Conservation (phyloP, 1,140 invertebrate species). For the Helicoverpa zea region DNA sequence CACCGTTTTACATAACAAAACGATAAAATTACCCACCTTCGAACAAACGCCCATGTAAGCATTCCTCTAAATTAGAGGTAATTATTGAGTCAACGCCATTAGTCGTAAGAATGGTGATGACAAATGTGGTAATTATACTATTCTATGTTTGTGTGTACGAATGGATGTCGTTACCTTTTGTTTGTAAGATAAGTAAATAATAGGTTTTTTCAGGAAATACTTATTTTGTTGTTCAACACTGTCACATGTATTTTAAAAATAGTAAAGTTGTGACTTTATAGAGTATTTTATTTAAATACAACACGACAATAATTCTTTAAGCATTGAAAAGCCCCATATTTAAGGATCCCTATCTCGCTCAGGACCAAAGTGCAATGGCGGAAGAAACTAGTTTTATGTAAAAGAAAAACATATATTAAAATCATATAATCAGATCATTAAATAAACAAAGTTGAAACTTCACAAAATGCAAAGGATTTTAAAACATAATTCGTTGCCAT, state of each 20-base stretch:
- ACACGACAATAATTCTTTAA: too few species aligned
- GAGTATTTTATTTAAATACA: too few species aligned
- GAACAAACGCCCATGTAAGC: not conserved
- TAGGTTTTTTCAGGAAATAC: slow-evolving; percentile 6
- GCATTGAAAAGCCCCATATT: too few species aligned
- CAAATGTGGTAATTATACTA: not conserved
- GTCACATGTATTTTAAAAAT: too few species aligned
- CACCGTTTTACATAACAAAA: not conserved
- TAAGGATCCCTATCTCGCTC: too few species aligned
- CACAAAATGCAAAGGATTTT: not conserved
- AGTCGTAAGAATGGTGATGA: not conserved
- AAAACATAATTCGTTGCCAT: not conserved
- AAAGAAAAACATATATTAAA: not conserved
- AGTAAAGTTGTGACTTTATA: too few species aligned
- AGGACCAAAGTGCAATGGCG: too few species aligned
- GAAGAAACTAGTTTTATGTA: too few species aligned
- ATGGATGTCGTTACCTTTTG: not conserved
- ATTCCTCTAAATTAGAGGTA: not conserved
- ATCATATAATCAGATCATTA: not conserved
- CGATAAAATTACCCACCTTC: not conserved
- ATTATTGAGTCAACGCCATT: not conserved
- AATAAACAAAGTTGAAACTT: not conserved
- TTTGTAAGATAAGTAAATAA: not conserved
- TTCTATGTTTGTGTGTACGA: not conserved
- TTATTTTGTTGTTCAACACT: not conserved